Conservation (phyloP, 2,888 invertebrate genomes). For the Onchidella celtica region DNA sequence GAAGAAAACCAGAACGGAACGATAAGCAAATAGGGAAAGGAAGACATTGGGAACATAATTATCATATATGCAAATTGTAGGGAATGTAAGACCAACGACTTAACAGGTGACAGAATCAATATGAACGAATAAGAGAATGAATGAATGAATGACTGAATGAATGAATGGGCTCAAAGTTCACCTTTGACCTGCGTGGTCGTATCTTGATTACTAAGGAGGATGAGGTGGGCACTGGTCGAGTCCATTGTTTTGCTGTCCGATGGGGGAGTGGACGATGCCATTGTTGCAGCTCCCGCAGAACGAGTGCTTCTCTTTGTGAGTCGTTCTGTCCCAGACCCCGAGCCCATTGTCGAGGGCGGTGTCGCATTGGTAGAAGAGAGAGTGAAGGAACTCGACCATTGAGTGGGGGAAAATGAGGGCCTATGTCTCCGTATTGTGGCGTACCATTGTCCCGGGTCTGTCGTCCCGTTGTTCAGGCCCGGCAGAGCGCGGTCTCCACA, state of each 20-base stretch:
- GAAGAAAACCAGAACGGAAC: too few species aligned
- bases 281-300: background rate
- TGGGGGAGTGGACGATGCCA: slow-evolving; percentile 10
- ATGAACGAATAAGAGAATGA: background rate
- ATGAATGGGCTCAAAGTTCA: background rate
- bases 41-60: too few species aligned
- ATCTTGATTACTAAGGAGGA: background rate
- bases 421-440: slow-evolving; percentile 8
- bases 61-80: too few species aligned
- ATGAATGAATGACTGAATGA: background rate
- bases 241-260: slow-evolving; percentile 5
- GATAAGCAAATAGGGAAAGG: too few species aligned
- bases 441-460: slow-evolving; percentile 19
- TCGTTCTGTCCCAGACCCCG: slow-evolving; percentile 18
- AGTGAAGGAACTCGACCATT: slow-evolving; percentile 35
- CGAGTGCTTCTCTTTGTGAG: slow-evolving; percentile 13
- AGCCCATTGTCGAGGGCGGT: background rate
- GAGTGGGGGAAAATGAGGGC: slow-evolving; percentile 17
- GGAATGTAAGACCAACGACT: too few species aligned
- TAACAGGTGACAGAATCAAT: too few species aligned
- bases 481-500: slow-evolving; percentile 11
- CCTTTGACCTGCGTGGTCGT: slow-evolving; percentile 14
- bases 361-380: background rate
- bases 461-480: slow-evolving; percentile 16
- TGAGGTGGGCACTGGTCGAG: background rate